Base-by-base conservation (phyloP, 2,888 invertebrate species). In the Sinodicranocentrus sp. region DNA sequence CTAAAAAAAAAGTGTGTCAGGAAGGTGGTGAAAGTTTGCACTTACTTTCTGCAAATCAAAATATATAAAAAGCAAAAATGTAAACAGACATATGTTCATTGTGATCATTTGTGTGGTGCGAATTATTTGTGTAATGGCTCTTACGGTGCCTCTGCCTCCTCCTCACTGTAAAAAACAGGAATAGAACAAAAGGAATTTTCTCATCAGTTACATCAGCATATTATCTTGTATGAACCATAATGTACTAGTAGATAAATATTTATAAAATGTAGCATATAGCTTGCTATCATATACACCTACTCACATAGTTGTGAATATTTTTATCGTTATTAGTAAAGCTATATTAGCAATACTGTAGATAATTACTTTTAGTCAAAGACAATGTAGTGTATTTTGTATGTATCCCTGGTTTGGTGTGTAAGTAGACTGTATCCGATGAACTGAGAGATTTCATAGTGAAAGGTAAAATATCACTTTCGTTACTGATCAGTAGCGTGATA, bases 1-100 rank as follows among this genome's bases (percentile, higher is more conserved):
- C n/a, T n/a, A n/a, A n/a, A n/a, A n/a, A n/a, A n/a, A n/a, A 44
- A 52, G 48, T 48, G 10, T 76, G 76, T 70, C 26, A 44, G 44
- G 68, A 61, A 70, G 70, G 57, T 48, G 33, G 76, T 52, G 63
- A 75, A 57, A 75, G 48, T 43, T 26, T 68, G 78, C 52, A 84
- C 84, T 84, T 84, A 84, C 84, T 84, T 84, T 84, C 84, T 84
- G 84, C 39, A 84, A 84, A 84, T 43, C 43, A 80, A 71, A 80
- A 76, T 68, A 59, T 44, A 68, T 13, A 75, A 39, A 68, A 70
- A 54, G 54, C 54, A 61, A 70, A 71, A 48, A n/a, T 48, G 48
- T 48, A 48, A 48, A n/a, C 5, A 48, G n/a, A 15, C n/a, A 48
- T 19, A 54, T 39, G n/a, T 43, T 15, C 13, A 39, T 72, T 25